phyloP scores from a whole-genome alignment of 23 tunicate species.

The Styela plicata region DNA sequence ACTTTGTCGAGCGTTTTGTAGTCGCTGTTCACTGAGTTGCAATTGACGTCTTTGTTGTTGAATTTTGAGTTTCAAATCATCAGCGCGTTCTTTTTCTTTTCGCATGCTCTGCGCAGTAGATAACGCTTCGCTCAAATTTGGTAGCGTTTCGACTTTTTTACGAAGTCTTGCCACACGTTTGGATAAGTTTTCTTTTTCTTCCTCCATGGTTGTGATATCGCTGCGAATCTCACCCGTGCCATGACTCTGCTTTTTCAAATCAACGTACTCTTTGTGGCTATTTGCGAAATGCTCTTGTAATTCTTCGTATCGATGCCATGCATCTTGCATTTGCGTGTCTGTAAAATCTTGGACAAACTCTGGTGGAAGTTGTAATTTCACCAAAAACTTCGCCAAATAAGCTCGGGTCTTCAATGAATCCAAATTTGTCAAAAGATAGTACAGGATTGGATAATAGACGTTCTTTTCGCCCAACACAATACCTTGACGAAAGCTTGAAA shows the following conservation, averaged over 20 bases:
- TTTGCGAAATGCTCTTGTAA: constrained; percentile 53
- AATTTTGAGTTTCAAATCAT: constrained; percentile 57
- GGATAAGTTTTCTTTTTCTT: constrained; percentile 89
- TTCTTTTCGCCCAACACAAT: constrained; percentile 86
- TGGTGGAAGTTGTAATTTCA: constrained; percentile 79
- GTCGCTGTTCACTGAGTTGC: constrained; percentile 73
- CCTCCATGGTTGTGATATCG: constrained; percentile 95
- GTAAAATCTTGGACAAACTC: constrained; percentile 77
- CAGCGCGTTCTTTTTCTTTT: constrained; percentile 76
- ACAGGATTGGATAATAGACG: constrained; percentile 60
- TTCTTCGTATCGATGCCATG: constrained; percentile 64
- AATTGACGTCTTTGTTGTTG: constrained; percentile 82
- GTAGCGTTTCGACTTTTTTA: constrained; percentile 79
- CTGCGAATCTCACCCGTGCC: constrained; percentile 74
- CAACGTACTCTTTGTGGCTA: constrained; percentile 67
- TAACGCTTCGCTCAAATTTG: constrained; percentile 63
- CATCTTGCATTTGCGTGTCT: constrained; percentile 73
- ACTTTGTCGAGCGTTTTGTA: constrained; percentile 46
- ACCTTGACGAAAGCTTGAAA: constrained; percentile 86
- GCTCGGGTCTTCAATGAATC: constrained; percentile 74
- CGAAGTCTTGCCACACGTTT: constrained; percentile 86
- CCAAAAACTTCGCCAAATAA: constrained; percentile 75
- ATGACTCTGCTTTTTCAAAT: constrained; percentile 70
- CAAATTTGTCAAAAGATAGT: constrained; percentile 61
- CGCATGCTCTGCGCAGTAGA: constrained; percentile 83